Conservation (phyloP, 2,888 invertebrate species). For the Aphrophora alni region DNA sequence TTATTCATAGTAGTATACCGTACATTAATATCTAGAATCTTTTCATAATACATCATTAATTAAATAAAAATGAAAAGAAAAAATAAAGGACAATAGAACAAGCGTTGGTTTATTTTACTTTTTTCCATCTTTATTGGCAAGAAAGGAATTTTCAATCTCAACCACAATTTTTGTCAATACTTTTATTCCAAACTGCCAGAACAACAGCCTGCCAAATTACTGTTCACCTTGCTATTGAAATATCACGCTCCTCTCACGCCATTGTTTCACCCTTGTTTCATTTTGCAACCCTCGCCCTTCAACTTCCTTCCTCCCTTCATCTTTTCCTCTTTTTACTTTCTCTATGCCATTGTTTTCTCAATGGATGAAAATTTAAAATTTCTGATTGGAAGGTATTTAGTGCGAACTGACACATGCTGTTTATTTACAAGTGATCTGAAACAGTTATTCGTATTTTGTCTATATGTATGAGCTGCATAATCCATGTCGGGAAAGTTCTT, state of each 20-base stretch:
- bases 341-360: background rate
- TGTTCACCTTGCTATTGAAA: background rate
- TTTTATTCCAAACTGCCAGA: background rate
- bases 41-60: too few relatives aligned
- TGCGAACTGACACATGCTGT: too few relatives aligned
- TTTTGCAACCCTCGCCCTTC: slow-evolving; percentile 18
- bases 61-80: too few relatives aligned
- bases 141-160: background rate
- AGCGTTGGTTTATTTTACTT: too few relatives aligned
- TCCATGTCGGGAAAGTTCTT: too few relatives aligned
- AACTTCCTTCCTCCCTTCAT: slow-evolving; percentile 2
- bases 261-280: slow-evolving; percentile 7
- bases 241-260: background rate
- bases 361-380: background rate
- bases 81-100: too few relatives aligned
- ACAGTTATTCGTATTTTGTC: too few relatives aligned
- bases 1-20: too few relatives aligned
- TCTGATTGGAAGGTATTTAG: background rate
- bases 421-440: too few relatives aligned
- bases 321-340: slow-evolving; percentile 3
- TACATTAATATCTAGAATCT: too few relatives aligned
- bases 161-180: background rate
- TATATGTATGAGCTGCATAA: too few relatives aligned
- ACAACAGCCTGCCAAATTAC: background rate
- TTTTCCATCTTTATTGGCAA: too few relatives aligned